Base-by-base conservation (phyloP, 2,888 invertebrate species). In the Lochmaea crataegi region DNA sequence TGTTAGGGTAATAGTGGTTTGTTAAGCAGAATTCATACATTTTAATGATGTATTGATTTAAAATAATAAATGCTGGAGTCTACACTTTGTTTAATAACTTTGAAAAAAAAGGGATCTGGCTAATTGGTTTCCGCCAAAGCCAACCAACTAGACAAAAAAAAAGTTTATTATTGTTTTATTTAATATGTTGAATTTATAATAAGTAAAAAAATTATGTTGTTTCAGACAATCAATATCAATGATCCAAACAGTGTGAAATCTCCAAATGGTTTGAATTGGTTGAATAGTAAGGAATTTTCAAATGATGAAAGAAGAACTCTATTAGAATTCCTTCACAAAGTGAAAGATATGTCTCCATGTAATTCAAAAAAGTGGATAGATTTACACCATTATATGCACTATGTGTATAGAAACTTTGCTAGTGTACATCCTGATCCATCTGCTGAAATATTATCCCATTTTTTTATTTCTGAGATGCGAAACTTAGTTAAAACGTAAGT, bases 371-470 rank as follows among this genome's bases (percentile, higher is more conserved):
- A 82, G 61, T 86, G 86, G 86, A 79, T 83, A 45, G 83, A 83
- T 71, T 75, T 86, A 57, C 84, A 84, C 61, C 86, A 86, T 81
- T 85, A 83, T 76, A 79, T 85, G 78, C 83, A 83, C 77, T 85
- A 82, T 76, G 81, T 84, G 56, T 86, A 85, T 77, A 81, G 86
- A 72, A 83, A 84, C 72, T 85, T 84, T 77, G 82, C 83, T 60
- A 82, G 83, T 56, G 75, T 79, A 57, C 81, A 79, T 73, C 86
- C 85, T 22, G 80, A 82, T 68, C 79, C 80, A 64, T 80, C 79
- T 48, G 80, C 80, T 65, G 84, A 85, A 71, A 77, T 80, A 57
- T 76, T 84, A 38, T 82, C 84, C n/a, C 80, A 81, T 16, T 76
- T 79, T 78, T 83, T 84, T 77, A 76, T 83, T 70, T 79, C 77